Evolutionary conservation across 2,888 invertebrate species (phyloP), one percentile per base, ranked within the genome.

Genomic region (Cataglyphis rosenhaueri): DNA sequence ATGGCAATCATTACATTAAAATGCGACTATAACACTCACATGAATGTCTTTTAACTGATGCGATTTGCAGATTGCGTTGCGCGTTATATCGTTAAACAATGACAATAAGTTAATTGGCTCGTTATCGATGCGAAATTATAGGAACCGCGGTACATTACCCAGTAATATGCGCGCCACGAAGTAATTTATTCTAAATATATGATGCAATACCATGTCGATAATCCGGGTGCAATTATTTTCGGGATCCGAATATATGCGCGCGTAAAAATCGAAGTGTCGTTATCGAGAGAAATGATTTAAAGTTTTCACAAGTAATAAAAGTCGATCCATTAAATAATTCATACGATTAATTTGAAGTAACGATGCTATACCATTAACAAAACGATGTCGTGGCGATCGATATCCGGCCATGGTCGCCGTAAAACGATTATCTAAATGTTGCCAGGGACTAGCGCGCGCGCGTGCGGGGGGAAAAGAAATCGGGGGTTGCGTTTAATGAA

Each of bases 91-190:
- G 85, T 84, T 78, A 85, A 81, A 55, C 78, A 55, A 59, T 73
- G 85, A 85, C 87, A 88, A 87, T 86, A 81, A 83, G 83, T 71
- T 89, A 89, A 89, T 89, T 89, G 87, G 88, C 84, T 89, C 86
- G 86, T 89, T 89, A 89, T 84, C 83, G 85, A 87, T 85, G 85
- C 83, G 74, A 83, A 78, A 41, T 81, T 74, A 81, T 71, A 76
- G 84, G 73, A 82, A 81, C 84, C 61, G 57, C 62, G 81, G 41
- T 32, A 61, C 25, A 15, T 35, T 76, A n/a, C 62, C 68, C 84
- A 83, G 75, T 86, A 86, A 84, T 76, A 57, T 44, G 57, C 35
- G 35, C 35, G 35, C 35, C 35, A 6, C 59, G 35, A 35, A 66
- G 52, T 81, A 84, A 88, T 88, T 87, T 87, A 87, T 87, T 81